A percentile compares a stretch with the other conserved stretches of the same genome.
Evolutionary conservation across 64 coral and sea anemone species (phyloP).

Genomic region (Porites lutea): DNA sequence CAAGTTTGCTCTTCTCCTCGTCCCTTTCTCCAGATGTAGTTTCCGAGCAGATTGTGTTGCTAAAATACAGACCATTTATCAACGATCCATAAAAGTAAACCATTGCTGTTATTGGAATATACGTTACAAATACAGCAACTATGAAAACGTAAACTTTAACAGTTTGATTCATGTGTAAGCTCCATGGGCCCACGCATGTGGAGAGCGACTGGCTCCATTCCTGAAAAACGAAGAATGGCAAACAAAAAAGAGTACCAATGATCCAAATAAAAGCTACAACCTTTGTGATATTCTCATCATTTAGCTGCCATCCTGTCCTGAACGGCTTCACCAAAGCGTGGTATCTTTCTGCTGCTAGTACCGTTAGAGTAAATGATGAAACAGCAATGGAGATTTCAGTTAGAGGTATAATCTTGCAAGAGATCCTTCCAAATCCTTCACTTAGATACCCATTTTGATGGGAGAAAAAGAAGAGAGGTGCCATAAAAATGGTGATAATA

Average conservation of each 20-base stretch:
- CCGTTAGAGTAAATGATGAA: not conserved
- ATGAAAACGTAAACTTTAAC: not conserved
- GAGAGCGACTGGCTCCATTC: not conserved
- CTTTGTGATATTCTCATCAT: not conserved
- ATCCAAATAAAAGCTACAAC: not conserved
- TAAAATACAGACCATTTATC: slow-evolving; percentile 48
- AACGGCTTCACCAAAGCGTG: too few species aligned
- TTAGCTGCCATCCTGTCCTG: not conserved
- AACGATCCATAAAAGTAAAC: slow-evolving; percentile 23
- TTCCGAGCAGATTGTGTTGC: slow-evolving; percentile 35
- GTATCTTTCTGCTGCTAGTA: not conserved
- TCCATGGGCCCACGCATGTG: not conserved
- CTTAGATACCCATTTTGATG: not conserved
- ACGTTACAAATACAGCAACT: not conserved
- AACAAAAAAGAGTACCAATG: not conserved
- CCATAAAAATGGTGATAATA: not conserved
- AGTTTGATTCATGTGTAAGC: not conserved
- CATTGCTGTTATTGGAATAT: not conserved
- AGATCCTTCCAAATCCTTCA: not conserved
- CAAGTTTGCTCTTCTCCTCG: too few species aligned
- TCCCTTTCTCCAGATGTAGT: not conserved
- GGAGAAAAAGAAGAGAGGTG: not conserved
- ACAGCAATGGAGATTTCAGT: not conserved
- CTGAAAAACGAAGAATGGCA: not conserved
- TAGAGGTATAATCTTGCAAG: not conserved